These are phyloP conservation scores for Suricata suricatta DNA, from an alignment of 2,113 vertebrate genomes.

Conservation along the genomic window DNA sequence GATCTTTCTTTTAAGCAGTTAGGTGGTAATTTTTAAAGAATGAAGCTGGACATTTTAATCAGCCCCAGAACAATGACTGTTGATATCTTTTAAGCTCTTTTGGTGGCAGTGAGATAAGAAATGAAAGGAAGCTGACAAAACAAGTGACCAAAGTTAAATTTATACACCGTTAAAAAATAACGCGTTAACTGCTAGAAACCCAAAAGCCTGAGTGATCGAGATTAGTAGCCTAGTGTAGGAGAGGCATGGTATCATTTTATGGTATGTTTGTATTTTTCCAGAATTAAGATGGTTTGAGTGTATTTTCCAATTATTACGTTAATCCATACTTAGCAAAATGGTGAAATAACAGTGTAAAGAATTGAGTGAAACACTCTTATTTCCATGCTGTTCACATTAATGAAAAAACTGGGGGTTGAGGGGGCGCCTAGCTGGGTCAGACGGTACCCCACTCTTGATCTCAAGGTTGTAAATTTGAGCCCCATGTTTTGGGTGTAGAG, in stretches of 20 bases:
- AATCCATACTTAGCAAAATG: not conserved
- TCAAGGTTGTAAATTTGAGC: no score
- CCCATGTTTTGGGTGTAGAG: no score
- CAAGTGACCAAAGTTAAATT: constrained; percentile 7
- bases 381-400: not conserved
- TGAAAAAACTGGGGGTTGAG: not conserved
- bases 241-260: not conserved
- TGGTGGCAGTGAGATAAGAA: not conserved
- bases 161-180: not conserved
- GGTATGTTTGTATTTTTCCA: not conserved
- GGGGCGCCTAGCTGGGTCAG: no score
- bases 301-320: not conserved
- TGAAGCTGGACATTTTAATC: constrained; percentile 44
- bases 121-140: not conserved
- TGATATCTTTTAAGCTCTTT: constrained; percentile 40
- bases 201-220: not conserved
- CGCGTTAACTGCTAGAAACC: not conserved
- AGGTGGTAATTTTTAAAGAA: constrained; percentile 8
- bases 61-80: constrained; percentile 21
- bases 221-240: not conserved
- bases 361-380: not conserved
- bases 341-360: not conserved
- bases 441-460: no score
- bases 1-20: not conserved
- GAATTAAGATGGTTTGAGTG: constrained; percentile 30